Evolutionary conservation across 2,888 invertebrate genomes (phyloP), one percentile per base, ranked within the genome.

Genomic region (Lasioglossum malachurum): DNA sequence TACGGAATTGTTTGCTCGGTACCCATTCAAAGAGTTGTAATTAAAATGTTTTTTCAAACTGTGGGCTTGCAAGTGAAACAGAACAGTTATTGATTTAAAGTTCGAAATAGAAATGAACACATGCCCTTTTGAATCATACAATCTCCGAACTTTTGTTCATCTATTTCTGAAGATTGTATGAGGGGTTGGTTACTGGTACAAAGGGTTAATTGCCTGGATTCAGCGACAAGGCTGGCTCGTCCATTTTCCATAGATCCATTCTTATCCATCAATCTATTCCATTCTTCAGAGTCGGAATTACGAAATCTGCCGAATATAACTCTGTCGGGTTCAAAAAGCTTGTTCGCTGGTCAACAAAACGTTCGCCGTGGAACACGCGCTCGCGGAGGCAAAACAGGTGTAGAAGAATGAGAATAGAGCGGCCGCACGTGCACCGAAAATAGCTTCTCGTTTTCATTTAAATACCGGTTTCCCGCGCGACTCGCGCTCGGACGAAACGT

Each of bases 361-460:
- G 67, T 67, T 67, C 10, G 23, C 19, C 31, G 31, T 35, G 31
- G 35, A 67, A 35, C 67, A 35, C 19, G 35, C 72, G 7, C n/a
- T 31, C 49, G 46, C 31, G 41, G 31, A 38, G 23, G 12, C 64
- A 16, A 16, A 23, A 49, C 67, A 67, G 67, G 67, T 67, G 69
- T 46, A 81, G 16, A 31, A 72, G 71, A 71, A 57, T 44, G 4
- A 5, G 57, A 23, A 67, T 10, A 76, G 82, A 72, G 75, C 49
- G 60, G 41, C 71, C 49, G 27, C 41, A n/a, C 53, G 19, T 69
- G 44, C 27, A 46, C 74, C 80, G 82, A 83, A 83, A 83, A 83
- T 83, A 83, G 83, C 71, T 72, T 31, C 67, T 49, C 46, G 57
- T 82, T 83, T 72, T 60, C 75, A 72, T 75, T 75, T 72, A 38